Evolutionary conservation across 2,888 invertebrate genomes (phyloP).

Genomic region (Loripinus fragilis): DNA sequence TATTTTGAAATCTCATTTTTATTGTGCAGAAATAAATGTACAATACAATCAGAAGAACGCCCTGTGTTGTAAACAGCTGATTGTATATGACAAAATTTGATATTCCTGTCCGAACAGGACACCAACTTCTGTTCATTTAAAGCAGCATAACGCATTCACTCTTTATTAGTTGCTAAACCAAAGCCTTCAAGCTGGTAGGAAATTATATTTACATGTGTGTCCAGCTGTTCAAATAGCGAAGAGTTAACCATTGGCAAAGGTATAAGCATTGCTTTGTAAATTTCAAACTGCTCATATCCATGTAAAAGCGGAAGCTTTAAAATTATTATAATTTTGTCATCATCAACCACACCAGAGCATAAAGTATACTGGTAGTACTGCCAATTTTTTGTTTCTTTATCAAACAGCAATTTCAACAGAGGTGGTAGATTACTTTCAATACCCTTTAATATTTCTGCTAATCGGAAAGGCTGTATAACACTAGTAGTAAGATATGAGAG

Average conservation of each 20-base stretch:
- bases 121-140: neutral
- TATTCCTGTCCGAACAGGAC: neutral
- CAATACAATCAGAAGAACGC: neutral
- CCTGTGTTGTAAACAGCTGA: neutral
- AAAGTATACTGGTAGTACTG: slow-evolving; percentile 8
- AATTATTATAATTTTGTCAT: neutral
- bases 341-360: neutral
- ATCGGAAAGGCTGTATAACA: slow-evolving; percentile 8
- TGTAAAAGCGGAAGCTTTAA: neutral
- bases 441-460: neutral
- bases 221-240: neutral
- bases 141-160: neutral
- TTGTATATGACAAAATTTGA: neutral
- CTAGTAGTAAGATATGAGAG: neutral
- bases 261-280: neutral
- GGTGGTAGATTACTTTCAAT: slow-evolving; percentile 2
- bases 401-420: neutral
- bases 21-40: neutral
- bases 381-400: neutral
- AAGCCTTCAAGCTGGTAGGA: neutral
- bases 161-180: slow-evolving; percentile 5
- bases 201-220: neutral
- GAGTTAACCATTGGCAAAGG: neutral
- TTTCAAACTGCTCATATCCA: neutral
- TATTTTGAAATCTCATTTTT: neutral